Evolutionary conservation across 2,113 vertebrate genomes (phyloP), one percentile per base, ranked within the genome.

Genomic region (Phaetusa simplex): DNA sequence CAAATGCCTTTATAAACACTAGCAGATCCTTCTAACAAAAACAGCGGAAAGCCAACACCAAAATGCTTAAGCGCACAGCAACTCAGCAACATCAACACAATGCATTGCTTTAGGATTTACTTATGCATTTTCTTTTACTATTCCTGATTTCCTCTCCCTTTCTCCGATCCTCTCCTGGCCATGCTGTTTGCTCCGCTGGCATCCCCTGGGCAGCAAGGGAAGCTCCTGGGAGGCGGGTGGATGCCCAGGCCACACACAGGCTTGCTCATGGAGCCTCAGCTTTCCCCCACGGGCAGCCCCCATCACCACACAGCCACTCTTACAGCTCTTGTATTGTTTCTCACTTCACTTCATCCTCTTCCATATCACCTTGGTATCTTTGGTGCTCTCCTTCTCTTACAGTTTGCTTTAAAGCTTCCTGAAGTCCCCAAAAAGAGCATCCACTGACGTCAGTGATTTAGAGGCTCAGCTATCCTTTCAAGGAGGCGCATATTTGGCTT

Each of bases 261-360:
- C 13, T 4, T 6, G 26, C 27, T 45, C 1, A 2, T 5, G 14
- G 13, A 77, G 14, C 23, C 50, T 36, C 2, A 0, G 50, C 36
- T 66, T 49, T 15, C 18, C 34, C 8, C 21, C 24, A 9, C 0
- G 0, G 29, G 18, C 34, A 72, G 49, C 13, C 43, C n/a, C n/a
- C 45, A 34, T 40, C 47, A 8, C 21, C 30, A 30, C 1, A 1
- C 0, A 0, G 22, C 9, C 14, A 4, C n/a, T 49, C 42, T 40
- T 61, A 59, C 1, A 29, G 49, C 17, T 45, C 5, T 3, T 30
- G 32, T 3, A 14, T 2, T 36, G 8, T 3, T 89, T 16, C 32
- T 16, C 17, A 0, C 29, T 89, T 65, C 45, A 72, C 7, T 30
- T 61, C 69, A 32, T 32, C 32, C 19, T 49, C 69, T 69, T 38